Base-by-base conservation (phyloP, 1,140 invertebrate species). In the Xylocopa sonorina region DNA sequence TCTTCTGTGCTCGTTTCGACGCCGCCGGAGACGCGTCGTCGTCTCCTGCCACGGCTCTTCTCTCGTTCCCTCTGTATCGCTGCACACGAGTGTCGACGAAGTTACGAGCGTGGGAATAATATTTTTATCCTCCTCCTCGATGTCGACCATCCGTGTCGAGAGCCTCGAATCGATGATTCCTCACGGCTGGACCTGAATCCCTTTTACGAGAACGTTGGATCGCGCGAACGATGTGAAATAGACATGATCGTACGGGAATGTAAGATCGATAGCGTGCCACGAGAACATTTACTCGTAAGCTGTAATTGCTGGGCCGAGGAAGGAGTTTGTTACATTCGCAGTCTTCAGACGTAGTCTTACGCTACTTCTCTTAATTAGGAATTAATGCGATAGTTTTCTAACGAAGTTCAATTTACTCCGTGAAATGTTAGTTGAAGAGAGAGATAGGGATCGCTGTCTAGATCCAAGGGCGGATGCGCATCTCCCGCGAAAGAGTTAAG, bases 371-470 rank as follows among this genome's bases (percentile, higher is more conserved):
- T 10, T n/a, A 38, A 62, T 60, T 38, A 62, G 24, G 24, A 62
- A 6, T 3, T 21, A n/a, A 38, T 62, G 58, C 3, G 58, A 38
- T 62, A 62, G 38, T 24, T 53, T 32, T 18, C 2, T 21, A 27
- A 27, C 21, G 24, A 64, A 64, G 43, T 64, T 64, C 46, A 27
- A 46, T 48, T 32, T 12, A 10, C 27, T 2, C 18, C 9, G 21
- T 6, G 5, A 48, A 29, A 32, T 27, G 18, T 46, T 34, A 66
- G 27, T 24, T 62, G 80, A 87, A 81, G 58, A 18, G 58, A 18
- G 60, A 73, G 58, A 62, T 74, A 84, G 43, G 43, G 58, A 63
- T 77, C 43, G n/a, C n/a, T n/a, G n/a, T 67, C 43, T 57, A 50
- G n/a, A 41, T 24, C 10, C 24, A 41, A 24, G 34, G 34, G 58